phyloP scores from a whole-genome alignment of 2,888 invertebrate species.

The Euproctis similis region DNA sequence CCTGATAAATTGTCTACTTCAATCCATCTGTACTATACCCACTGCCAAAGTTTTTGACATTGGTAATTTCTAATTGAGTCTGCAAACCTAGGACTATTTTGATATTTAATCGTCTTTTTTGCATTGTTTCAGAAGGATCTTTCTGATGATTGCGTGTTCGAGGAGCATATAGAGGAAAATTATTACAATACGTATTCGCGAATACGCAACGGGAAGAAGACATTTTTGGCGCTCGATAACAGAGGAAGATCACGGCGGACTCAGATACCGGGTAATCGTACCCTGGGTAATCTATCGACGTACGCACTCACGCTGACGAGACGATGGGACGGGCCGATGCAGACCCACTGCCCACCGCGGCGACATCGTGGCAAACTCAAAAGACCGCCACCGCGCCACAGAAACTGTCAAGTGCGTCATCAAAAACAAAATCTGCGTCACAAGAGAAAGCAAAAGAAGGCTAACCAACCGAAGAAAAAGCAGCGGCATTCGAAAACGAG shows the following conservation, averaged over 20 bases:
- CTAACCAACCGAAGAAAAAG: constrained; percentile 66
- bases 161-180: constrained; percentile 89
- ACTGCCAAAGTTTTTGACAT: too few species aligned
- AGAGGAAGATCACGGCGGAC: constrained; percentile 83
- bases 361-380: constrained; percentile 64
- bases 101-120: constrained; percentile 36
- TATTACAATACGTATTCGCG: constrained; percentile 91
- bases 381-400: constrained; percentile 56
- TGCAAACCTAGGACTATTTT: too few species aligned
- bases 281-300: constrained; percentile 83
- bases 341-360: constrained; percentile 52
- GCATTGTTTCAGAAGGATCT: constrained; percentile 87
- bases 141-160: constrained; percentile 89
- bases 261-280: constrained; percentile 79
- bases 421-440: constrained; percentile 59
- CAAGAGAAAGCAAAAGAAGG: constrained; percentile 70
- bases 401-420: constrained; percentile 66
- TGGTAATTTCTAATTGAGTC: too few species aligned
- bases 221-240: constrained; percentile 86
- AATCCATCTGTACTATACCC: too few species aligned
- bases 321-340: constrained; percentile 51
- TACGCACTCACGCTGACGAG: constrained; percentile 80
- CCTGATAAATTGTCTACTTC: too few species aligned
- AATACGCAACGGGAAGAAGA: constrained; percentile 78
- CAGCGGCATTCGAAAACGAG: constrained; percentile 73